Evolutionary conservation across 1,140 invertebrate genomes (phyloP).

Genomic region (Rhynchophorus ferrugineus): DNA sequence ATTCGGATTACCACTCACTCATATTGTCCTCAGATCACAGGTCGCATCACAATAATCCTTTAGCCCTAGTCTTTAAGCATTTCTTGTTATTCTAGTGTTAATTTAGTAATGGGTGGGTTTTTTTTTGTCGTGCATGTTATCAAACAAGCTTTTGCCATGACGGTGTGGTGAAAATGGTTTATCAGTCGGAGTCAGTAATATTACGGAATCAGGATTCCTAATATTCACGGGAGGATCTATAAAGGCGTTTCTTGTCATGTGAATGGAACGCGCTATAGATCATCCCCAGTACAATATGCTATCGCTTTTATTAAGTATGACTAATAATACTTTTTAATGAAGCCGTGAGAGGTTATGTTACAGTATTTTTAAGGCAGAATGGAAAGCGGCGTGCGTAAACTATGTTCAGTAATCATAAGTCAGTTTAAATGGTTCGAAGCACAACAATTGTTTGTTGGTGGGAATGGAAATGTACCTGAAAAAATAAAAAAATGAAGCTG

Average conservation of each 20-base stretch:
- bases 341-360: background rate
- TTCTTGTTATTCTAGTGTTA: background rate
- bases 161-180: too few species aligned
- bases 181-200: too few species aligned
- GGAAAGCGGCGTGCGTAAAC: background rate
- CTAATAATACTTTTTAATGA: background rate
- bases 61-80: conserved; percentile 1
- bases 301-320: background rate
- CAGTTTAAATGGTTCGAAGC: background rate
- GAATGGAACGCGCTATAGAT: too few species aligned
- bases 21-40: too few species aligned
- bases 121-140: background rate
- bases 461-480: background rate
- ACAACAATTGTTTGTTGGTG: background rate
- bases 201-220: too few species aligned
- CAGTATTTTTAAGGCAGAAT: background rate
- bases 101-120: conserved; percentile 1
- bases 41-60: background rate
- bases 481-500: background rate
- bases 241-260: too few species aligned
- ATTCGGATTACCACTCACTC: too few species aligned
- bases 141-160: background rate
- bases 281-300: too few species aligned
- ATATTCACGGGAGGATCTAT: too few species aligned
- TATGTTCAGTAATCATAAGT: background rate